Evolutionary conservation across 2,113 vertebrate genomes (phyloP).

Genomic region (Raja brachyura): DNA sequence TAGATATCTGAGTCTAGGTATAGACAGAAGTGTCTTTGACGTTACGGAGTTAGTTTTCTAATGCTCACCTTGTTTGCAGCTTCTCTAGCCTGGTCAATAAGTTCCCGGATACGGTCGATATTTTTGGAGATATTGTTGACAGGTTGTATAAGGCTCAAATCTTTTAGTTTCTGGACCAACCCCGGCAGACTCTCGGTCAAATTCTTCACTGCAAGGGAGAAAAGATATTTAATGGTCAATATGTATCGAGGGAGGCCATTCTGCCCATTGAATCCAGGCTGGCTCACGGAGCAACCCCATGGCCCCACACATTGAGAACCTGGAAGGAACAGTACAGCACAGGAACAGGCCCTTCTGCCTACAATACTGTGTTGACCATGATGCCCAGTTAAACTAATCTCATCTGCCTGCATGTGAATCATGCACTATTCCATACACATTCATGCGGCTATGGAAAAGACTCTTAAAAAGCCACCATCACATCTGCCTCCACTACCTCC

Average conservation of each 20-base stretch:
- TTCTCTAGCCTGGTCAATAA: slow-evolving; percentile 84
- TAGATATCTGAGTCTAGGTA: neutral
- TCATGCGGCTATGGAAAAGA: too few species aligned
- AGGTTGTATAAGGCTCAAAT: slow-evolving; percentile 68
- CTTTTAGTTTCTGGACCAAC: slow-evolving; percentile 75
- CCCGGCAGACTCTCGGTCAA: slow-evolving; percentile 74
- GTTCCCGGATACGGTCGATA: slow-evolving; percentile 78
- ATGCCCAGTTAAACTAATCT: too few species aligned
- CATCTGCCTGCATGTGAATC: too few species aligned
- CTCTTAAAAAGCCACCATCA: too few species aligned
- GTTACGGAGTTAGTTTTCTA: neutral
- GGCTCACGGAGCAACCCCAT: too few species aligned
- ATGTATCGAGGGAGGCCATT: neutral
- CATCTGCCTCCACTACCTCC: too few species aligned
- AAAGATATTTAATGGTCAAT: neutral
- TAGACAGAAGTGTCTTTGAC: neutral
- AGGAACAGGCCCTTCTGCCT: too few species aligned
- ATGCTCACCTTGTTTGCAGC: slow-evolving; percentile 79
- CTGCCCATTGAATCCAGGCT: too few species aligned
- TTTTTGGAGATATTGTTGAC: slow-evolving; percentile 77
- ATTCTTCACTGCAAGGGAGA: slow-evolving; percentile 65
- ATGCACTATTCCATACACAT: too few species aligned
- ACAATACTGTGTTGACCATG: too few species aligned
- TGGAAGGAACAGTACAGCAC: too few species aligned
- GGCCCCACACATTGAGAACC: too few species aligned